These are phyloP conservation scores for Cyanoramphus novaezelandiae DNA, from an alignment of 2,113 vertebrate species.

Conservation along the genomic window DNA sequence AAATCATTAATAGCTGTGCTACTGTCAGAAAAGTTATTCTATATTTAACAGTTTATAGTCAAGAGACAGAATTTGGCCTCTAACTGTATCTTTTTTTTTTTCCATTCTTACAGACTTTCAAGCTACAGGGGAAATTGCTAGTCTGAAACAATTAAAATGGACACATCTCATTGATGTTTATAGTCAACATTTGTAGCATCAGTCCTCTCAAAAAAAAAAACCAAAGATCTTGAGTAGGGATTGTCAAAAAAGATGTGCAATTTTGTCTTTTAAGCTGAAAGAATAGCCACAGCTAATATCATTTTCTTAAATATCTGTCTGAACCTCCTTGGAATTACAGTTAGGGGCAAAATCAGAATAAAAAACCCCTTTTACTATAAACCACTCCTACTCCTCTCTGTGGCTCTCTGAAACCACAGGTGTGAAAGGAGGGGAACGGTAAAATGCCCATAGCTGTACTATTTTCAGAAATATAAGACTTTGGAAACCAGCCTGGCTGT, in stretches of 20 bases:
- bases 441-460: background rate
- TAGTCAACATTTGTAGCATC: background rate
- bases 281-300: background rate
- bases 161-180: background rate
- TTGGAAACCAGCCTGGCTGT: background rate
- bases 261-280: background rate
- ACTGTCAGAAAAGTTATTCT: background rate
- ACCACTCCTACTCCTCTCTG: background rate
- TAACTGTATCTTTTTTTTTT: background rate
- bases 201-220: background rate
- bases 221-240: background rate
- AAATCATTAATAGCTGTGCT: background rate
- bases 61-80: background rate
- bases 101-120: background rate
- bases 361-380: background rate
- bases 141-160: constrained; percentile 7
- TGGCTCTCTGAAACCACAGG: background rate
- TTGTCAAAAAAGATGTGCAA: background rate
- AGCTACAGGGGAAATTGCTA: background rate
- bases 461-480: background rate
- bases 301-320: background rate
- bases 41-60: background rate
- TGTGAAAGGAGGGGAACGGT: background rate
- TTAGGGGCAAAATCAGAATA: background rate
- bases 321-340: background rate